Percentiles rank a stretch among this genome's conserved stretches.
These are phyloP conservation scores for Xanthorhoe spadicearia DNA, from an alignment of 2,888 invertebrate species.

Conservation along the genomic window DNA sequence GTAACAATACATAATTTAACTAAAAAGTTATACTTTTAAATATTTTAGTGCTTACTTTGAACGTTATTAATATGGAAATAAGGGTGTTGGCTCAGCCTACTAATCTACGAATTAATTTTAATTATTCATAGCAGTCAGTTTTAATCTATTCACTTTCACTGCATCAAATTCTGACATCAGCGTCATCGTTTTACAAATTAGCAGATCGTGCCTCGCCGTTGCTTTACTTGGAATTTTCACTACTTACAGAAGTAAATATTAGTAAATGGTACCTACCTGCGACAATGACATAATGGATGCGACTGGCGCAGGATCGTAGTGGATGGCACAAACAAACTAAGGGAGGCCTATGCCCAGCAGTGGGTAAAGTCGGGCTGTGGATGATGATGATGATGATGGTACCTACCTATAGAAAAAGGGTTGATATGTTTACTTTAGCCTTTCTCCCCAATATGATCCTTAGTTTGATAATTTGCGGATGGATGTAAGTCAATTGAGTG, in stretches of 20 bases:
- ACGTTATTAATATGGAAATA: slow-evolving; percentile 2
- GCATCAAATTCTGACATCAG: slow-evolving; percentile 19
- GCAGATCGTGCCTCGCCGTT: background rate
- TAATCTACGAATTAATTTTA: slow-evolving; percentile 6
- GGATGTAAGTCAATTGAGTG: too few species aligned
- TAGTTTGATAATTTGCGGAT: too few species aligned
- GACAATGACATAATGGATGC: too few species aligned
- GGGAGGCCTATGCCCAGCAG: too few species aligned
- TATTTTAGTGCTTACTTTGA: slow-evolving; percentile 3
- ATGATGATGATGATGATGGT: too few species aligned
- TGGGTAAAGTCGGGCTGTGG: too few species aligned
- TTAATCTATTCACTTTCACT: slow-evolving; percentile 32
- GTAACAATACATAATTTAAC: slow-evolving; percentile 23
- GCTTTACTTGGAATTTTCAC: background rate
- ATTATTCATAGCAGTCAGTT: slow-evolving; percentile 24
- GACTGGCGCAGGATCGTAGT: too few species aligned
- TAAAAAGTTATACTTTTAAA: slow-evolving; percentile 6
- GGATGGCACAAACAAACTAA: too few species aligned
- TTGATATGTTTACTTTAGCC: background rate
- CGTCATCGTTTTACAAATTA: slow-evolving; percentile 7
- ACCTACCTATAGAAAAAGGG: too few species aligned
- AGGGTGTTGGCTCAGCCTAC: slow-evolving; percentile 7
- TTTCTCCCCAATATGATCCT: background rate
- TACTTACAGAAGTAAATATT: background rate
- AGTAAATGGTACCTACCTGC: too few species aligned